Base-by-base conservation (phyloP, 2,888 invertebrate species). In the Pheosia tremula region DNA sequence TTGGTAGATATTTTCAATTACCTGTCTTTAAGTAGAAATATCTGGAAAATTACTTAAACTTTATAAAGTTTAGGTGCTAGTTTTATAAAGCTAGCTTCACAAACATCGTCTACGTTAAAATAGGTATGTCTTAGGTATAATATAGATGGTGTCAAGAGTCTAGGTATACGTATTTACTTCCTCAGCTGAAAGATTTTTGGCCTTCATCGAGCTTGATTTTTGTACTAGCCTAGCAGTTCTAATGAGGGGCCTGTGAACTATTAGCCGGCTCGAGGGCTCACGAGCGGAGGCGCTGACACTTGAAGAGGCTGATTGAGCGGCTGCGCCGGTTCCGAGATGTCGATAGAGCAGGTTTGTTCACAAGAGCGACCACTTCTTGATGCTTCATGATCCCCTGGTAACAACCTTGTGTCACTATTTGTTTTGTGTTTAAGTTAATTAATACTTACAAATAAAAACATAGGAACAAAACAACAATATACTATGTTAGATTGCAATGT, bases 331-430 rank as follows among this genome's bases (percentile, higher is more conserved):
- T 72, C 69, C 57, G 72, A 79, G 84, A 83, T 80, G 77, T 72
- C 77, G 84, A 84, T 84, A 84, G 79, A 77, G 79, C 84, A 85
- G 79, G 80, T 75, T 74, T 69, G 62, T 58, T 61, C 62, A 72
- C 61, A 65, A 72, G 72, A 41, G 55, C 54, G n/a, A n/a, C 13
- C 52, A 39, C 41, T 9, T 7, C 4, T 54, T 11, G 38, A 13
- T 24, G 47, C 37, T 38, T 50, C 9, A 37, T 37, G 5, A 53
- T 10, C 9, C 37, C 53, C 24, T 37, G 37, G 53, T 53, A 5
- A 53, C 53, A 13, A 7, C 8, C 8, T 7, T 24, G 3, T 50
- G 24, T 50, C 43, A 43, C 7, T 43, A 8, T 43, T 9, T 43
- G 43, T 43, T 43, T 9, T 43, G 43, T 43, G 9, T 9, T 1